Evolutionary conservation across 2,888 invertebrate genomes (phyloP).

Genomic region (Synanthedon formicaeformis): DNA sequence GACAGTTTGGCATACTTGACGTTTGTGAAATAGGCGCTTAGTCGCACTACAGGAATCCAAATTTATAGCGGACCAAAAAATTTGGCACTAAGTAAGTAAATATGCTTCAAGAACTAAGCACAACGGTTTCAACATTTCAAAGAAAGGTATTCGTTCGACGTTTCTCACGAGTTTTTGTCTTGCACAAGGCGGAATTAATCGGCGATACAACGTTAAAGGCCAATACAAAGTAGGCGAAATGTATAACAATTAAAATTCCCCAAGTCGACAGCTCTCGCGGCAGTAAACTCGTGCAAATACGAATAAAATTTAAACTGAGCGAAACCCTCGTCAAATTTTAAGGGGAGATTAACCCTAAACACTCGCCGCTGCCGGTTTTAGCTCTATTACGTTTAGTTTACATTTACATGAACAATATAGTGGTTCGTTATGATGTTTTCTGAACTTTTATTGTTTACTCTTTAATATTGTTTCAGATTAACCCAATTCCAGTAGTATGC

Average conservation of each 20-base stretch:
- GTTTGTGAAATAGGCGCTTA: no score
- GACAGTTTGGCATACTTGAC: no score
- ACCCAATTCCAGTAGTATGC: not conserved
- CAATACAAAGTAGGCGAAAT: not conserved
- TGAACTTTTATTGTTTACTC: not conserved
- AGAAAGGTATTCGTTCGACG: no score
- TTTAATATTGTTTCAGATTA: not conserved
- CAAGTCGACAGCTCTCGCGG: constrained; percentile 6
- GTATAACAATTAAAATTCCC: not conserved
- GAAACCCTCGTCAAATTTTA: constrained; percentile 43
- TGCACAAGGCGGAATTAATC: no score
- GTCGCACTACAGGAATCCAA: no score
- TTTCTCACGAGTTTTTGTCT: no score
- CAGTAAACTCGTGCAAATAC: constrained; percentile 21
- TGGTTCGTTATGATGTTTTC: not conserved
- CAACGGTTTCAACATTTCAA: no score
- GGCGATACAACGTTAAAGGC: not conserved
- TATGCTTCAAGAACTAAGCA: no score
- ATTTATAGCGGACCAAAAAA: no score
- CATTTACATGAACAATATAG: not conserved
- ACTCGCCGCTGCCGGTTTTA: constrained; percentile 23
- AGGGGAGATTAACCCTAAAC: constrained; percentile 33
- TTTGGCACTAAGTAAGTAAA: no score
- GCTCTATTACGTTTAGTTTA: not conserved
- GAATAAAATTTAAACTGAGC: constrained; percentile 25